These are phyloP conservation scores for Ophioninae sp. DNA, from an alignment of 2,888 invertebrate species.

Conservation along the genomic window DNA sequence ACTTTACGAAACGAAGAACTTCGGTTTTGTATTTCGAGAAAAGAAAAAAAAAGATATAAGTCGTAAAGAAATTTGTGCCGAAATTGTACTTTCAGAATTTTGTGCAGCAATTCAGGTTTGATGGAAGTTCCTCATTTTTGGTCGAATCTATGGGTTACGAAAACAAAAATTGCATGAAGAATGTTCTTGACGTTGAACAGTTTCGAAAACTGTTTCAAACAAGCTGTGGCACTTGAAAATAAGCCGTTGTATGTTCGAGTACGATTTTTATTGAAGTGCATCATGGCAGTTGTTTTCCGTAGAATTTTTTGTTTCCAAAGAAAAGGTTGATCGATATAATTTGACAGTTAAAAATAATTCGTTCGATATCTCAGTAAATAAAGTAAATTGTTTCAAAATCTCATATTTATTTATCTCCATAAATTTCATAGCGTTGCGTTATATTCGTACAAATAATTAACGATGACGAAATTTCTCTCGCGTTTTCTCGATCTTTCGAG, in stretches of 20 bases:
- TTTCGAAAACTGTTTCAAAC: neutral
- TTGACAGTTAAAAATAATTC: neutral
- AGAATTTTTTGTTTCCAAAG: neutral
- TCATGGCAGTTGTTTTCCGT: neutral
- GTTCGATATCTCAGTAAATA: neutral
- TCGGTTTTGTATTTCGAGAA: neutral
- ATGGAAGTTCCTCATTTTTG: neutral
- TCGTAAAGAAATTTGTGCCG: no score
- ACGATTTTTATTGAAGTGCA: neutral
- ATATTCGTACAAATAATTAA: neutral
- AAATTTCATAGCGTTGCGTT: neutral
- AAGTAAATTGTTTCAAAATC: neutral
- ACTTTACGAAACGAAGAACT: neutral
- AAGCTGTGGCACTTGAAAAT: neutral
- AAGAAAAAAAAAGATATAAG: neutral
- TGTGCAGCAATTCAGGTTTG: neutral
- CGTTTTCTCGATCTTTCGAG: constrained; percentile 10
- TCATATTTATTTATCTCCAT: neutral
- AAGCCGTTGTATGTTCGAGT: neutral
- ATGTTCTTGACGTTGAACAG: neutral
- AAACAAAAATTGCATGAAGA: neutral
- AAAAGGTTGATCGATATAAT: neutral
- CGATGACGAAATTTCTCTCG: constrained; percentile 1
- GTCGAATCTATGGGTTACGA: neutral
- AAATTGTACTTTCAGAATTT: neutral